Percentiles rank a stretch among this genome's conserved stretches.
Conservation (phyloP, 2,888 invertebrate genomes). For the Sericinus montela region DNA sequence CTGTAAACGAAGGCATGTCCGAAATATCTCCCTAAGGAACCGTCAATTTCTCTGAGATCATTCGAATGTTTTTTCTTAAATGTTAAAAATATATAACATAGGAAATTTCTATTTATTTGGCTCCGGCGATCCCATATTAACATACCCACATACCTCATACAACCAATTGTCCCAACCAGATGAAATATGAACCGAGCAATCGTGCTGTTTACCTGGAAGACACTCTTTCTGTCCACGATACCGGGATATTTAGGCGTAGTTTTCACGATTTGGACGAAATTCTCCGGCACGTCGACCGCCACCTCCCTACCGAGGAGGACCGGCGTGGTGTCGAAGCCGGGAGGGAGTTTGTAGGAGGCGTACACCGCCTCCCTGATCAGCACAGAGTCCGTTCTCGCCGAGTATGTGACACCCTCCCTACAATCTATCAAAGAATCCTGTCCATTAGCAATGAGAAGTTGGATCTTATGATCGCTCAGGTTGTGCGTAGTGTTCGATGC, state of each 20-base stretch:
- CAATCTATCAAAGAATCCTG: conserved; percentile 69
- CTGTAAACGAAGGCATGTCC: too few relatives aligned
- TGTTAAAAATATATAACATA: too few relatives aligned
- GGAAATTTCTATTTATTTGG: too few relatives aligned
- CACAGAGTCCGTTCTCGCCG: conserved; percentile 73
- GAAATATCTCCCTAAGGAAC: too few relatives aligned
- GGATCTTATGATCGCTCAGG: conserved; percentile 66
- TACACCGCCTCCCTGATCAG: conserved; percentile 70
- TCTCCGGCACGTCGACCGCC: conserved; percentile 94
- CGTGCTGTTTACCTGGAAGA: conserved; percentile 71
- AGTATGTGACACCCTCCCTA: conserved; percentile 68
- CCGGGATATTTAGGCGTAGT: conserved; percentile 83
- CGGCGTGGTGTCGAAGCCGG: conserved; percentile 71
- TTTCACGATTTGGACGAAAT: conserved; percentile 91
- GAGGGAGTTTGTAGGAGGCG: conserved; percentile 68
- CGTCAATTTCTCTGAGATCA: too few relatives aligned
- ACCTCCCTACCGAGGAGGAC: conserved; percentile 79
- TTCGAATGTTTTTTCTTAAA: too few relatives aligned
- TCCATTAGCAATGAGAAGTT: conserved; percentile 67
- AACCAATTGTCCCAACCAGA: conserved; percentile 29
- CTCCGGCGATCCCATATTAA: conserved; percentile 5
- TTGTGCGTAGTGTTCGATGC: conserved; percentile 52
- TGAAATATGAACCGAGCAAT: conserved; percentile 31
- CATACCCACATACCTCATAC: conserved; percentile 16
- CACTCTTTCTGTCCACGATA: conserved; percentile 76